Base-by-base conservation (phyloP, 53 echinoderm and acorn worm species). In the Stichopus horrens region DNA sequence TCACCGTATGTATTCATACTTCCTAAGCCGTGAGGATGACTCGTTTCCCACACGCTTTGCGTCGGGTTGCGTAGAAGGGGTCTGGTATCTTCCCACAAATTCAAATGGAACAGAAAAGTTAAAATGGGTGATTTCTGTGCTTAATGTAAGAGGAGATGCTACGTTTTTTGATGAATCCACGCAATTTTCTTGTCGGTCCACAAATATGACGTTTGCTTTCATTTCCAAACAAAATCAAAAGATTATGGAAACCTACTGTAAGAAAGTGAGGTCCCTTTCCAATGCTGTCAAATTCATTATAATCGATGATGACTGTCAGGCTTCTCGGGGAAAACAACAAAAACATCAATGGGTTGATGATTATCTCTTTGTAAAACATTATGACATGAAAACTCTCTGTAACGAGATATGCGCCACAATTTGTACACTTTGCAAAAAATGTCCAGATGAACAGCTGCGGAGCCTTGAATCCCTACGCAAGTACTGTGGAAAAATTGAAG, bases 211-310 rank as follows among this genome's bases (percentile, higher is more conserved):
- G 0, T 10, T 78, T n/a, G 56, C 55, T 52, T 57, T 79, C 21
- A 20, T 79, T 7, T 55, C 80, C 4, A 79, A 56, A 18, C 9
- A 21, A 79, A 79, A 79, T 79, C 80, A 79, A 14, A 56, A 79
- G 0, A n/a, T n/a, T n/a, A n/a, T n/a, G n/a, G n/a, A n/a, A n/a
- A 73, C 6, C 8, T 20, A 6, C 21, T 20, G n/a, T 5, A 73
- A 13, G 74, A 4, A 6, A 5, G 51, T 75, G 8, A 75, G 51
- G 10, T 75, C 75, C 7, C 9, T 51, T 23, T 6, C 75, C 22
- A 75, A 19, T 51, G 51, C 22, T 6, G 22, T 16, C 75, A 56
- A 56, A 4, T n/a, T 80, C 21, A 55, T 80, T 9, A 57, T 7
- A 9, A 80, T 80, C 22, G 57, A 80, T 52, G 80, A 80, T 7